phyloP scores from a whole-genome alignment of 2,797 vertebrate species.

The Helarctos malayanus region DNA sequence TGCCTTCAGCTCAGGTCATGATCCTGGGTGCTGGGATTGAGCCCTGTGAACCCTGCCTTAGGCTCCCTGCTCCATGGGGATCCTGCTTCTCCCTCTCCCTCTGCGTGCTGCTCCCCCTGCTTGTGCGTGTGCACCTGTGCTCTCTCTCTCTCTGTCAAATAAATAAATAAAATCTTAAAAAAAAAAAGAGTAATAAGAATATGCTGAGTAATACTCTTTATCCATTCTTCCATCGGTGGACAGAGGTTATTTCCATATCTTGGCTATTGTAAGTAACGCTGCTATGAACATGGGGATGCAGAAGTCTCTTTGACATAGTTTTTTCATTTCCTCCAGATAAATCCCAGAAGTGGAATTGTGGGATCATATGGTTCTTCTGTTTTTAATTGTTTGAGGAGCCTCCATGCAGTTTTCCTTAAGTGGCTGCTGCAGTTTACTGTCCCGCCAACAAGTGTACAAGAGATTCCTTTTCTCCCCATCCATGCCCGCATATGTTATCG shows the following conservation, averaged over 20 bases:
- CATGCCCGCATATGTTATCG: background rate
- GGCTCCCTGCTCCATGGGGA: too few species aligned
- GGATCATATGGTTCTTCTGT: background rate
- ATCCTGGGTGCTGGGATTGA: too few species aligned
- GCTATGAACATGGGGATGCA: background rate
- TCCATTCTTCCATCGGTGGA: background rate
- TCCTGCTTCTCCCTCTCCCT: too few species aligned
- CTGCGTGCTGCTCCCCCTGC: too few species aligned
- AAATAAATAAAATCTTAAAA: background rate
- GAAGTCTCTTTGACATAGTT: background rate
- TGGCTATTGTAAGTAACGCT: background rate
- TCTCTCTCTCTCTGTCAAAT: too few species aligned
- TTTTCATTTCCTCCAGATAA: background rate
- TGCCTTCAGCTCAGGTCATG: too few species aligned
- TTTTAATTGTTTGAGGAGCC: background rate
- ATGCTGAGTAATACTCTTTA: background rate
- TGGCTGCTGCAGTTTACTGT: background rate
- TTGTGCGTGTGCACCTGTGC: accelerated
- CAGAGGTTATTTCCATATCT: background rate
- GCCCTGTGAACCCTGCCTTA: too few species aligned
- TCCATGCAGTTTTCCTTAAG: background rate
- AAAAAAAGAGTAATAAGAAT: background rate
- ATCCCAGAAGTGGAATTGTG: background rate
- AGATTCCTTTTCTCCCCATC: background rate
- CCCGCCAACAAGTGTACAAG: background rate